phyloP scores from a whole-genome alignment of 2,888 invertebrate genomes.

The Drosophila anceps region DNA sequence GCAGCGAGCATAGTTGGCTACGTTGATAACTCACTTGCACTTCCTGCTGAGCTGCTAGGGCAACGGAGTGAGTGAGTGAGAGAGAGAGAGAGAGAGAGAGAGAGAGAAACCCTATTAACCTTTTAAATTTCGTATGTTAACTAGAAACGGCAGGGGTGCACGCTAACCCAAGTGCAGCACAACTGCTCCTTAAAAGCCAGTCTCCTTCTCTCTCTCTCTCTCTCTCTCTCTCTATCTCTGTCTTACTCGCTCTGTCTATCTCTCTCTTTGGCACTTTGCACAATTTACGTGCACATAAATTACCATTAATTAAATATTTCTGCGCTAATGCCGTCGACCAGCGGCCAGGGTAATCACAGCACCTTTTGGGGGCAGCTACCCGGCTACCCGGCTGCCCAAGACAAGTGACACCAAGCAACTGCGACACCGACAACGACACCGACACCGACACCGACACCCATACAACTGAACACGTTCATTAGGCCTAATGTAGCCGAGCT shows the following conservation, averaged over 20 bases:
- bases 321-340: slow-evolving; percentile 73
- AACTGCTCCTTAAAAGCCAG: slow-evolving; percentile 12
- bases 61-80: slow-evolving; percentile 1
- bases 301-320: slow-evolving; percentile 85
- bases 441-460: slow-evolving; percentile 49
- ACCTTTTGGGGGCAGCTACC: slow-evolving; percentile 63
- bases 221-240: neutral
- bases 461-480: slow-evolving; percentile 75
- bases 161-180: neutral
- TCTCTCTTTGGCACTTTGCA: slow-evolving; percentile 61
- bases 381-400: slow-evolving; percentile 29
- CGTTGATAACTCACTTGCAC: slow-evolving; percentile 58
- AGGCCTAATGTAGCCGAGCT: slow-evolving; percentile 71
- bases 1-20: slow-evolving; percentile 26
- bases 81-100: neutral
- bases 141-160: slow-evolving; percentile 70
- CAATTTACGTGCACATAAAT: slow-evolving; percentile 85
- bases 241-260: neutral
- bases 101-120: slow-evolving; percentile 71
- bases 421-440: slow-evolving; percentile 34
- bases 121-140: slow-evolving; percentile 70
- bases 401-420: slow-evolving; percentile 69
- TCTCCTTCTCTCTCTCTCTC: neutral
- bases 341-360: slow-evolving; percentile 68
- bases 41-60: slow-evolving; percentile 46